Evolutionary conservation across 2,888 invertebrate species (phyloP).

Genomic region (Ophion ventricosus): DNA sequence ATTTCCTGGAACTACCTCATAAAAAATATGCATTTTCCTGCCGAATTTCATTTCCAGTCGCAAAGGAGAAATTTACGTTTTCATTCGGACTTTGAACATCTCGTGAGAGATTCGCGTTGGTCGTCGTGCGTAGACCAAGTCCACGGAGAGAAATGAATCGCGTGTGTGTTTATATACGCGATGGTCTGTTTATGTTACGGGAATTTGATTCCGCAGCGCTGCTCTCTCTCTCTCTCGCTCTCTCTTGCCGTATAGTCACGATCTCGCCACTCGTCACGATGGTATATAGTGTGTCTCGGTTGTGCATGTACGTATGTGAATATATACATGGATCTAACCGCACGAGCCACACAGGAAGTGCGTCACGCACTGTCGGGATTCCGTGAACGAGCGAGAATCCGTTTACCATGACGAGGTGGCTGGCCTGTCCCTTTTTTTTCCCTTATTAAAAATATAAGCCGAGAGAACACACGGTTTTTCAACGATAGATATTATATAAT

Average conservation of each 20-base stretch:
- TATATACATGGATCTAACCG: background rate
- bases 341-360: conserved; percentile 63
- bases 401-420: conserved; percentile 63
- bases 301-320: background rate
- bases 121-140: background rate
- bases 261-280: background rate
- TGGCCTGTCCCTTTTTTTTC: conserved; percentile 49
- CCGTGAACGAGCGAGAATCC: conserved; percentile 58
- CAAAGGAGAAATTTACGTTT: background rate
- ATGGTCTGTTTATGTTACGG: conserved; percentile 51
- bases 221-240: conserved; percentile 4
- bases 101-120: conserved; percentile 6
- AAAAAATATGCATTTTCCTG: background rate
- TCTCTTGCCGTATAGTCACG: background rate
- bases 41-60: background rate
- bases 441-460: background rate
- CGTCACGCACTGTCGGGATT: conserved; percentile 66
- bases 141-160: background rate
- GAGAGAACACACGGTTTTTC: conserved; percentile 5
- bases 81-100: background rate
- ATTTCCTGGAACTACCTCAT: too few species aligned
- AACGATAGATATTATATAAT: background rate
- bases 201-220: conserved; percentile 44
- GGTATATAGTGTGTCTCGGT: background rate
- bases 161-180: background rate